A percentile compares a stretch with the other conserved stretches of the same genome.
These are phyloP conservation scores for Diadema setosum DNA, from an alignment of 35 echinoderm and acorn worm species.

Conservation along the genomic window DNA sequence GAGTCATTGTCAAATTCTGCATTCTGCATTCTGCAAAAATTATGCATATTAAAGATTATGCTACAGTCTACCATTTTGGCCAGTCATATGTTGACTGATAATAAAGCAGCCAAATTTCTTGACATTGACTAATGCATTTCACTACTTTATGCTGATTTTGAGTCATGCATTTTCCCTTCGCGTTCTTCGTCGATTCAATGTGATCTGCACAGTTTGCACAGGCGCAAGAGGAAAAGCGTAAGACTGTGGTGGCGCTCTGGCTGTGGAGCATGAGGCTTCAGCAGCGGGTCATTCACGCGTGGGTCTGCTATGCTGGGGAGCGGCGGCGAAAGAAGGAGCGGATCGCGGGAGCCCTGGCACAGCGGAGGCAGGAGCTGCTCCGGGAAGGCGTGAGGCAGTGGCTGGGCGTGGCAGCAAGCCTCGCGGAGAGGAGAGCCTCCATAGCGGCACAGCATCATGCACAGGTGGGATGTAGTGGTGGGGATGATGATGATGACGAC, in stretches of 20 bases:
- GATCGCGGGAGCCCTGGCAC: slow-evolving; percentile 48
- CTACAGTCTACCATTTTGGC: too few species aligned
- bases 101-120: not conserved
- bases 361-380: slow-evolving; percentile 62
- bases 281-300: slow-evolving; percentile 55
- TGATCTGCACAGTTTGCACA: slow-evolving; percentile 33
- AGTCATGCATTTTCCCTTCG: too few species aligned
- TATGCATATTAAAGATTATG: too few species aligned
- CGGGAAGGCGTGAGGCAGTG: slow-evolving; percentile 66
- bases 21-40: too few species aligned
- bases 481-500: too few species aligned
- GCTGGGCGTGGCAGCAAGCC: slow-evolving; percentile 47
- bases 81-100: not conserved
- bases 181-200: too few species aligned
- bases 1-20: too few species aligned
- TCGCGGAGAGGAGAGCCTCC: slow-evolving; percentile 44
- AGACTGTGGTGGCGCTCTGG: slow-evolving; percentile 77
- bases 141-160: not conserved
- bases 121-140: not conserved
- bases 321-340: slow-evolving; percentile 69
- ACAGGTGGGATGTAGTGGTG: slow-evolving; percentile 56
- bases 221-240: slow-evolving; percentile 32
- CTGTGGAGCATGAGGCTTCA: slow-evolving; percentile 92
- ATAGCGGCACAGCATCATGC: slow-evolving; percentile 56
- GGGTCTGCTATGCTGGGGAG: slow-evolving; percentile 43